Base-by-base conservation (phyloP, 2,888 invertebrate genomes). In the Micoletzkya japonica region DNA sequence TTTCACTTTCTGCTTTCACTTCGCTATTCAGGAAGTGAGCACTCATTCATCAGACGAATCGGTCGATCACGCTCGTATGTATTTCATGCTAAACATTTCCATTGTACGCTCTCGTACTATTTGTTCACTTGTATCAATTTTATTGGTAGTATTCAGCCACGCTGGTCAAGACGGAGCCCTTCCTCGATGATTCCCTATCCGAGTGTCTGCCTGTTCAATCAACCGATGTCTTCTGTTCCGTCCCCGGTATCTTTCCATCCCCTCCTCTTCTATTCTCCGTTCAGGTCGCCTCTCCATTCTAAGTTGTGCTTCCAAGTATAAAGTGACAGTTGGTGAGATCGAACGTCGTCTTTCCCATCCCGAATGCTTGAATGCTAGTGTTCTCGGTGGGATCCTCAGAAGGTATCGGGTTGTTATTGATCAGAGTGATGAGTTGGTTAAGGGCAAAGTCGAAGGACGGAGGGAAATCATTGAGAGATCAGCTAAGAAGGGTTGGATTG, bases 281-380 rank as follows among this genome's bases (percentile, higher is more conserved):
- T 28, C 34, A 71, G 71, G 71, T 17, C 72, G 78, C n/a, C 64
- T 78, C 24, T 70, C 71, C 3, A 50, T 78, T 24, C 70, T 78
- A 17, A 76, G 76, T 44, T 71, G 74, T 49, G 77, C 78, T 17
- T 76, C 80, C 49, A 78, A 78, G 58, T 78, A 78, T 61, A 76
- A 80, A 54, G 78, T 78, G 30, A 78, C 78, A 10, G 78, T 78
- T 10, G 78, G 79, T 2, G 78, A 80, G 64, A 76, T 80, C 56
- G 72, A 77, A 49, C 50, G 74, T 26, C 72, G 77, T 36, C 73
- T 77, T 37, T 74, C 77, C 34, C 66, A 54, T n/a, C 78, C 78
- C 14, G 78, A 78, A 61, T 79, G 74, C 56, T 67, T 78, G 37
- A 78, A 78, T 77, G 78, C 78, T 6, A 74, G 74, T 17, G 78